Percentiles rank a stretch among this genome's conserved stretches.
phyloP scores from a whole-genome alignment of 92 coral and sea anemone species.

The Nematostella vectensis region DNA sequence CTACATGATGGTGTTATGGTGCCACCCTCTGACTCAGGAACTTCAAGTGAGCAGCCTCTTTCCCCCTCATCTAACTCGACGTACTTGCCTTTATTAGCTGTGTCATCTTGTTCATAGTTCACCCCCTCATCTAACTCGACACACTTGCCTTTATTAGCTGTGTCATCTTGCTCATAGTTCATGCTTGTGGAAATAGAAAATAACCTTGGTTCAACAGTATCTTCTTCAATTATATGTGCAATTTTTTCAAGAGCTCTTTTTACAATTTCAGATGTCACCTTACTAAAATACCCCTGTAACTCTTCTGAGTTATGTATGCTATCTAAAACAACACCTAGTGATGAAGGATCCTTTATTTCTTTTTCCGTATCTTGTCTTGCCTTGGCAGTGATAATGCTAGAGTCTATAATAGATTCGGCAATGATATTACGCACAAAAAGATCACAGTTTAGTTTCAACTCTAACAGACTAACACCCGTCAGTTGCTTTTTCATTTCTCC shows the following conservation, averaged over 20 bases:
- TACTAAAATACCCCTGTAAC: conserved; percentile 60
- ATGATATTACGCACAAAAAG: conserved; percentile 63
- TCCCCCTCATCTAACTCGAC: background rate
- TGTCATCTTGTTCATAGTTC: background rate
- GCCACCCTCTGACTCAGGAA: background rate
- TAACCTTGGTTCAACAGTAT: background rate
- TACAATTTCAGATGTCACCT: conserved; percentile 62
- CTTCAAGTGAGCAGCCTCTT: background rate
- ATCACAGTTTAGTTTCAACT: conserved; percentile 56
- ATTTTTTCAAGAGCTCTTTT: conserved; percentile 61
- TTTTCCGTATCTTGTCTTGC: conserved; percentile 1
- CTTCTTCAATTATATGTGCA: background rate
- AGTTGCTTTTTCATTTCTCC: conserved; percentile 34
- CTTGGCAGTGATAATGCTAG: conserved; percentile 33
- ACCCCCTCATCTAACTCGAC: background rate
- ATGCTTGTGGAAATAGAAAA: no score
- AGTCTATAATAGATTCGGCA: conserved; percentile 64
- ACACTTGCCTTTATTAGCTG: background rate
- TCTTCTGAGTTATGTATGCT: conserved; percentile 48
- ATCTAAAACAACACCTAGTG: conserved; percentile 12
- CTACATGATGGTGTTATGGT: background rate
- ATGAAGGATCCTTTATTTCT: background rate
- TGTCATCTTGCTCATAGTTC: background rate
- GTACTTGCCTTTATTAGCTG: background rate
- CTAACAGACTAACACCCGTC: conserved; percentile 45